Evolutionary conservation across 2,797 vertebrate genomes (phyloP), one percentile per base, ranked within the genome.

Genomic region (Simalia tracyae): DNA sequence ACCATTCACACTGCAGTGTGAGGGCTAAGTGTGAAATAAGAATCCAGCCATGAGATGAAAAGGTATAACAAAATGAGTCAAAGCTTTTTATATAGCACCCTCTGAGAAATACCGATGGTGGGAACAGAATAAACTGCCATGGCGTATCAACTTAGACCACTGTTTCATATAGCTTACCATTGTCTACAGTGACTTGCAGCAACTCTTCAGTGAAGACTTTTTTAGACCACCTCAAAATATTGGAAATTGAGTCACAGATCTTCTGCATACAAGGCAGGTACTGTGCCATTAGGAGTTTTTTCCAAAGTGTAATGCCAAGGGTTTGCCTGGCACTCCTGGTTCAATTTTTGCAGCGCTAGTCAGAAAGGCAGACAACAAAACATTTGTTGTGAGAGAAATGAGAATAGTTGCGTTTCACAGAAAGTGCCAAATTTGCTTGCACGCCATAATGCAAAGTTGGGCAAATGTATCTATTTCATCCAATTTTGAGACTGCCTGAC

Each of bases 51-150:
- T 76, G 68, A 17, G 36, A 76, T 76, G 68, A 76, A 36, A 76
- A 42, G 17, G 17, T 76, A 42, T 76, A 76, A 76, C 31, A 76
- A 36, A 90, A 17, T 50, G 19, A 92, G 26, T 93, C 89, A 22
- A 94, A 36, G 2, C 31, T 91, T 93, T 88, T 95, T 92, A 46
- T 26, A 76, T 93, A 81, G 92, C 90, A 89, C 61, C 50, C 1
- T 42, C 31, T 19, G 36, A 76, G 68, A 76, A 76, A 76, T 76
- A 76, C 31, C 19, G 68, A 42, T 76, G 68, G 7, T 42, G 36
- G 31, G 31, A 86, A 57, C 11, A 86, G 11, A 85, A 19, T 60
- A 60, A 63, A n/a, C 8, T 76, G 7, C 6, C 72, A 84, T 54
- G 19, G 19, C 68, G 31, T 63, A 50, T 2, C 36, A 50, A 19